These are phyloP conservation scores for Ethmia dodecea DNA, from an alignment of 2,888 invertebrate genomes.

Conservation along the genomic window DNA sequence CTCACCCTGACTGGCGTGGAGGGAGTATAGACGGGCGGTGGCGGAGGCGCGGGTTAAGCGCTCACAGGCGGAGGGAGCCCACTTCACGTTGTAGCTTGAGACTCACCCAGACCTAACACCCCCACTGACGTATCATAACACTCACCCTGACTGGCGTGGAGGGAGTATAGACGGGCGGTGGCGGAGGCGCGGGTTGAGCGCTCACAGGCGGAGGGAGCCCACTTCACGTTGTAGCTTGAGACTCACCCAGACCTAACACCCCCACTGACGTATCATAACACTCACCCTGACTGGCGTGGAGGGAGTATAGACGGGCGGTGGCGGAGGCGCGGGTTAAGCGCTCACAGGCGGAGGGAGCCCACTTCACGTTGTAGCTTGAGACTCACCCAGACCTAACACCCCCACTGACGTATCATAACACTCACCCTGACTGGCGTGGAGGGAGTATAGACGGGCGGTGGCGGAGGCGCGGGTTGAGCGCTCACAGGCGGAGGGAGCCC, in stretches of 20 bases:
- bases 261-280: no score
- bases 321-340: no score
- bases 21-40: slow-evolving; percentile 73
- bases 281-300: slow-evolving; percentile 69
- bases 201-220: no score
- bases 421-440: slow-evolving; percentile 70
- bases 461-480: slow-evolving; percentile 39
- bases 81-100: slow-evolving; percentile 88
- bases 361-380: slow-evolving; percentile 88
- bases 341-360: no score
- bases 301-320: slow-evolving; percentile 73
- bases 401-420: no score
- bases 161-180: slow-evolving; percentile 73
- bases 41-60: no score
- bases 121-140: no score
- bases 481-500: slow-evolving; percentile 65
- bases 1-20: slow-evolving; percentile 69
- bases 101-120: no score
- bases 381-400: no score
- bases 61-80: no score
- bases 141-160: slow-evolving; percentile 69
- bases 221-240: slow-evolving; percentile 88
- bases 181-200: no score
- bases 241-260: no score
- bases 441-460: slow-evolving; percentile 75